Base-by-base conservation (phyloP, 2,888 invertebrate genomes). In the Latrodectus elegans region DNA sequence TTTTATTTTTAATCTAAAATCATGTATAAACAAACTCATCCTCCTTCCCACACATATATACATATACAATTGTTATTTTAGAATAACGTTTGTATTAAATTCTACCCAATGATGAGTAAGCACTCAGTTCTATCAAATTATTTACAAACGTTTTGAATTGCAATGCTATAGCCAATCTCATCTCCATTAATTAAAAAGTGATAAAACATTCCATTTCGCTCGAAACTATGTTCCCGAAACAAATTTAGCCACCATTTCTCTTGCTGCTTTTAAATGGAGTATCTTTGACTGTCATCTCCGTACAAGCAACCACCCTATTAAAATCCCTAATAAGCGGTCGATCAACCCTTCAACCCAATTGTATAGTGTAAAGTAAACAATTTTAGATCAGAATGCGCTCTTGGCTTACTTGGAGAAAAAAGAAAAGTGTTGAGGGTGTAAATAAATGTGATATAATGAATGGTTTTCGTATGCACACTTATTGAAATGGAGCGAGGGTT, bases 301-400 rank as follows among this genome's bases (percentile, higher is more conserved):
- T 38, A 38, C 38, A 38, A 38, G 51, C 55, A 14, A 51, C 79
- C 15, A 26, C 60, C 70, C 75, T 74, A 83, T 83, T 83, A 83
- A 76, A 76, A 76, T 75, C 70, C 70, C 70, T 83, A 83, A 83
- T 83, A 83, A 83, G 75, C 75, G 82, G 75, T 75, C 82, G 75
- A 83, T 83, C 82, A 79, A 79, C 79, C 71, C 49, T 68, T 68
- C 68, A 78, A 68, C 68, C 10, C 68, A 55, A 15, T 55, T 78
- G 9, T 9, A 70, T 60, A 71, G 22, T 53, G n/a, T 17, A 71
- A 71, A 60, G 60, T 60, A 60, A 60, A 60, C 60, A 60, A 6
- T 60, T 15, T 12, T 60, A 12, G 60, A 60, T n/a, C n/a, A 60
- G 60, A 60, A 60, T 6, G 60, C 14, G 60, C n/a, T 60, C 60